Percentiles rank a stretch among this genome's conserved stretches.
These are phyloP conservation scores for Elysia chlorotica DNA, from an alignment of 1,140 invertebrate genomes.

Conservation along the genomic window DNA sequence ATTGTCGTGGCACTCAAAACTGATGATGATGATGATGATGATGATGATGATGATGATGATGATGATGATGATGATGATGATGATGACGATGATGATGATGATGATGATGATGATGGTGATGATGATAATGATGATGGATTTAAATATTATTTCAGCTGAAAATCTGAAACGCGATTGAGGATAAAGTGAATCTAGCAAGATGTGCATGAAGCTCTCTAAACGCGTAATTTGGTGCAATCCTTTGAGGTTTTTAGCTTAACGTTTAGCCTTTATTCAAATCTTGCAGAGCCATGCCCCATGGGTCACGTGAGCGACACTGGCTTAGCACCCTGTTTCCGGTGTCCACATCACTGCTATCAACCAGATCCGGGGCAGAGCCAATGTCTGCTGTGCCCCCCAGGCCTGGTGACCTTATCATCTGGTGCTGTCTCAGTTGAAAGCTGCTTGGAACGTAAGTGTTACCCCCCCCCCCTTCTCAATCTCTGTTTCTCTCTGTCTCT, in stretches of 20 bases:
- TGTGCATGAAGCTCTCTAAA: too few species aligned
- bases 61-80: not conserved
- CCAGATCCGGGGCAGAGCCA: conserved; percentile 56
- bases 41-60: not conserved
- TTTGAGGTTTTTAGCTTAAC: too few species aligned
- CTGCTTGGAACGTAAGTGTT: not conserved
- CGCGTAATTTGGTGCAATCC: too few species aligned
- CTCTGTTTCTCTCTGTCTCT: not conserved
- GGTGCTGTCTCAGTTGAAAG: conserved; percentile 32
- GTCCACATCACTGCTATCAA: conserved; percentile 83
- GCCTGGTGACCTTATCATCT: conserved; percentile 35
- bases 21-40: too few species aligned
- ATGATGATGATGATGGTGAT: not conserved
- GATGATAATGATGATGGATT: conserved; percentile 3
- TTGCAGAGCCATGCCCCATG: conserved; percentile 81
- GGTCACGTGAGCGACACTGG: conserved; percentile 95
- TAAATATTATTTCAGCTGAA: too few species aligned
- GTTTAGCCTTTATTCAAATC: too few species aligned
- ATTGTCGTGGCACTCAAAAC: too few species aligned
- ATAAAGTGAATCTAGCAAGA: too few species aligned
- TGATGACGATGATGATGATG: not conserved
- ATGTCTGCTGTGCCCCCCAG: conserved; percentile 60
- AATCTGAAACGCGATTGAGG: too few species aligned
- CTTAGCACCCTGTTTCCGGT: conserved; percentile 90
- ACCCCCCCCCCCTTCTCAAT: too few species aligned